Evolutionary conservation across 2,797 vertebrate genomes (phyloP), one percentile per base, ranked within the genome.

Genomic region (Oreortyx pictus): DNA sequence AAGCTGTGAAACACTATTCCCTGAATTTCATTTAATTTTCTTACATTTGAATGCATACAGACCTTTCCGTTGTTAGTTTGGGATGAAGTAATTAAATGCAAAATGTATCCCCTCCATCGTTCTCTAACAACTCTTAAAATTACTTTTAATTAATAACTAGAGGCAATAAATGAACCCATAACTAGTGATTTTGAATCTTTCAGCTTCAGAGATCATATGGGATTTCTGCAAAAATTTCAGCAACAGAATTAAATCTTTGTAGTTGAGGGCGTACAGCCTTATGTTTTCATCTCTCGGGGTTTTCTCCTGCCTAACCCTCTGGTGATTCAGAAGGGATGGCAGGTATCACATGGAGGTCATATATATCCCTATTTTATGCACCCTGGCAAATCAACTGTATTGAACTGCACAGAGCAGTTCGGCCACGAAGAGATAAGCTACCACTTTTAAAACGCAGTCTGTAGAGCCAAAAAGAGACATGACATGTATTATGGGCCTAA

Each of bases 401-500:
- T 73, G 87, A 90, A 74, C n/a, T 50, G n/a, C 73, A 88, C 35
- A 89, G 19, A 74, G 13, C 14, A 70, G 56, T 83, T 88, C 85
- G 92, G 85, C 24, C 56, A 78, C 46, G 31, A 47, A 86, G 54
- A 93, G 65, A 92, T 73, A 95, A 89, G 77, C 50, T 64, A 71
- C 39, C 17, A 72, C 33, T 83, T 86, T 82, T 56, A 86, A 88
- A 92, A 88, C 3, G 72, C 44, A 85, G 66, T 46, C 35, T 59
- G 65, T 33, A 81, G 62, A 86, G 50, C 27, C 67, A 90, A 66
- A 81, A 86, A 68, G 27, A 82, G 62, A 86, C 0, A 1, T 67
- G 44, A 77, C 29, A 25, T 11, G 52, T 89, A 67, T 54, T 60
- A 33, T 33, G 37, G 20, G 59, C 29, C 56, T 86, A 66, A 94